phyloP scores from a whole-genome alignment of 2,888 invertebrate genomes.

The Cataglyphis rosenhaueri region DNA sequence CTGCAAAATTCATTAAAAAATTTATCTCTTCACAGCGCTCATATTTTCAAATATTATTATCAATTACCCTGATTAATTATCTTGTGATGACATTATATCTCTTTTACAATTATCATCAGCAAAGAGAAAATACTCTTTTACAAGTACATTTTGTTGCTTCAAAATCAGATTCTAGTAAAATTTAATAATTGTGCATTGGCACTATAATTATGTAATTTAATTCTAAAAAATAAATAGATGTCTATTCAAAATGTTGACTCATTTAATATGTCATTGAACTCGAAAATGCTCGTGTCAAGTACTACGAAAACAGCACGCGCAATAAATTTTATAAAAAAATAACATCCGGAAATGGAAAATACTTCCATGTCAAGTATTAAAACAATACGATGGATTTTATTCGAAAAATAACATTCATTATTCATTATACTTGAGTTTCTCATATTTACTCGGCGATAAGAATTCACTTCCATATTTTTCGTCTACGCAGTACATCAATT shows the following conservation, averaged over 20 bases:
- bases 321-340: slow-evolving; percentile 27
- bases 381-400: slow-evolving; percentile 3
- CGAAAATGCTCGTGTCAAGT: slow-evolving; percentile 9
- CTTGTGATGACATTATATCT: slow-evolving; percentile 6
- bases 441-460: slow-evolving; percentile 23
- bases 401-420: slow-evolving; percentile 18
- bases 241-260: neutral
- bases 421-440: slow-evolving; percentile 4
- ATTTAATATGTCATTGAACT: neutral
- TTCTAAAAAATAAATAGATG: neutral
- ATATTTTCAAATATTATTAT: slow-evolving; percentile 20
- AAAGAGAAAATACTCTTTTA: neutral
- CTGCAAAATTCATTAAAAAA: slow-evolving; percentile 33
- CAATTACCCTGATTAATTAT: slow-evolving; percentile 18
- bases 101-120: neutral
- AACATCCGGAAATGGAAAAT: slow-evolving; percentile 4
- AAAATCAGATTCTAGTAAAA: slow-evolving; percentile 14
- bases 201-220: neutral
- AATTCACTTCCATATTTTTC: neutral
- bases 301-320: neutral
- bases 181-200: neutral
- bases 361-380: neutral
- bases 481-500: slow-evolving; percentile 19
- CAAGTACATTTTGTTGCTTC: neutral
- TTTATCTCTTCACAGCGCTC: slow-evolving; percentile 11